Evolutionary conservation across 2,797 vertebrate genomes (phyloP).

Genomic region (Trematomus bernacchii): DNA sequence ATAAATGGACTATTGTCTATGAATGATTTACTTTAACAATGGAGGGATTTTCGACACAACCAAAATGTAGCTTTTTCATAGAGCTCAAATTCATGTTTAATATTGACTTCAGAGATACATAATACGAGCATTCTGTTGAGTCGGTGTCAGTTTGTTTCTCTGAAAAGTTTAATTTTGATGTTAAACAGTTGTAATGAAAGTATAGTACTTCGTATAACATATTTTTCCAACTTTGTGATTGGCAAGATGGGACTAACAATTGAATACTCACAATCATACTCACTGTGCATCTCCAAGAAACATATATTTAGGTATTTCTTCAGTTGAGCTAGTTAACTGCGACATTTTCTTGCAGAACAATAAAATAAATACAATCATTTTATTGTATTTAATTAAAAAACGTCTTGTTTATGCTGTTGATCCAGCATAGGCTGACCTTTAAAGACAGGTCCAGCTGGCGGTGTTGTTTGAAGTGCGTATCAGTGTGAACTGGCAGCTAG

Average conservation of each 20-base stretch:
- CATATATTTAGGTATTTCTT: background rate
- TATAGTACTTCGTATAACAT: background rate
- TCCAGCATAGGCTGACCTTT: slow-evolving; percentile 62
- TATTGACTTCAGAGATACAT: background rate
- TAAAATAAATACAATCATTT: slow-evolving; percentile 21
- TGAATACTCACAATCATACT: background rate
- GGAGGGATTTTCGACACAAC: background rate
- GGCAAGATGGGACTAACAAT: background rate
- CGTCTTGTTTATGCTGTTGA: slow-evolving; percentile 37
- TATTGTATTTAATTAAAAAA: slow-evolving; percentile 39
- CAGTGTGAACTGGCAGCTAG: slow-evolving; percentile 69
- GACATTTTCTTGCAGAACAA: background rate
- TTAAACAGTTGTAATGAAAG: background rate
- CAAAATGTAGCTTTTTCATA: background rate
- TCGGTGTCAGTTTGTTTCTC: background rate
- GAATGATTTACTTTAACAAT: background rate
- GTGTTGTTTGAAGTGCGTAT: slow-evolving; percentile 60
- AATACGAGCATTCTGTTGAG: background rate
- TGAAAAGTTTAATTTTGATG: background rate
- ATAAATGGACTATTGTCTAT: background rate
- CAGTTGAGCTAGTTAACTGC: background rate
- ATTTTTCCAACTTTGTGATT: slow-evolving; percentile 10
- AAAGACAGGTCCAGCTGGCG: slow-evolving; percentile 51
- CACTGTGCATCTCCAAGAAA: background rate
- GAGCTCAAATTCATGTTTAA: background rate